Conservation (phyloP, 2,888 invertebrate species). For the Hoplodrina ambigua region DNA sequence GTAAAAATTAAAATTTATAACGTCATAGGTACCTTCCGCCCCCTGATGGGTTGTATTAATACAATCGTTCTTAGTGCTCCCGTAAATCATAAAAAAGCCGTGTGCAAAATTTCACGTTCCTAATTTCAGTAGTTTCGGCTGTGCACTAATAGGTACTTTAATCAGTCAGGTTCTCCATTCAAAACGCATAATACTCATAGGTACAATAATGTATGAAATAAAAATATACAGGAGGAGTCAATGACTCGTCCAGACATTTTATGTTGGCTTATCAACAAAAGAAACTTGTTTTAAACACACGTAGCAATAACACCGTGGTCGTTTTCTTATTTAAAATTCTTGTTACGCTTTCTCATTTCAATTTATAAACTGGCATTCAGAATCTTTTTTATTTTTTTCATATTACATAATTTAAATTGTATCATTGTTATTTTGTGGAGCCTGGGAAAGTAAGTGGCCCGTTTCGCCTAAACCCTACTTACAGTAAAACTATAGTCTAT, state of each 20-base stretch:
- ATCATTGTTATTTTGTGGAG: conserved; percentile 57
- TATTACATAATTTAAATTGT: conserved; percentile 68
- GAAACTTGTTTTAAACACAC: conserved; percentile 84
- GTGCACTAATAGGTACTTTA: too few relatives aligned
- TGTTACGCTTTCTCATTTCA: conserved; percentile 84
- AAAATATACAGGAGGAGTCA: conserved; percentile 73
- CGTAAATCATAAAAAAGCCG: too few relatives aligned
- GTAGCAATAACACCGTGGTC: conserved; percentile 74
- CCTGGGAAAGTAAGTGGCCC: conserved; percentile 40
- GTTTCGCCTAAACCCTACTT: conserved; percentile 9
- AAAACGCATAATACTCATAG: conserved; percentile 38
- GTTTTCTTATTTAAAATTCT: conserved; percentile 80
- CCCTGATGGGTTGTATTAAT: too few relatives aligned
- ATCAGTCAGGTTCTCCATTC: background rate
- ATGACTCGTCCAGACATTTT: conserved; percentile 78
- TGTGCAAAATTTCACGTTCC: too few relatives aligned
- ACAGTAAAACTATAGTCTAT: background rate
- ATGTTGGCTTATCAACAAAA: conserved; percentile 84
- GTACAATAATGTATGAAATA: conserved; percentile 61
- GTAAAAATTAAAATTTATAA: too few relatives aligned
- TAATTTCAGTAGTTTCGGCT: too few relatives aligned
- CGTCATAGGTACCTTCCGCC: too few relatives aligned
- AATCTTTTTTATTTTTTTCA: conserved; percentile 65
- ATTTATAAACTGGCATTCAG: conserved; percentile 74
- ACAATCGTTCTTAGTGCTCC: too few relatives aligned